Evolutionary conservation across 2,113 vertebrate genomes (phyloP).

Genomic region (Charadrius vociferus): DNA sequence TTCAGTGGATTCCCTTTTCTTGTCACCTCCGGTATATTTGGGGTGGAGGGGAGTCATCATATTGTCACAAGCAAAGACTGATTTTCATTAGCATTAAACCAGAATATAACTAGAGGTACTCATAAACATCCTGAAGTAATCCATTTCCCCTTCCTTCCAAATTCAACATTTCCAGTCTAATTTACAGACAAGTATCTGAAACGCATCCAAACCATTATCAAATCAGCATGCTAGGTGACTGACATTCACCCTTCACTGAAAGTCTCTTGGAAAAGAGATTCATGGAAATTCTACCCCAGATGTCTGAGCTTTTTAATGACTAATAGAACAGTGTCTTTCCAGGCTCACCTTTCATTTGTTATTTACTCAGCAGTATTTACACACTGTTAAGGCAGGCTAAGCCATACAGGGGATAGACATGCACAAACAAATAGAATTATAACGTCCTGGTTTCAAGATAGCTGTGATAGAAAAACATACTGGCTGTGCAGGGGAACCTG

Average conservation of each 20-base stretch:
- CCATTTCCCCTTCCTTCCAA: not conserved
- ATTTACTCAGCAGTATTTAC: conserved; percentile 54
- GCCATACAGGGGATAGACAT: not conserved
- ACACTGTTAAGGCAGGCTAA: conserved; percentile 27
- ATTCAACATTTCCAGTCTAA: conserved; percentile 14
- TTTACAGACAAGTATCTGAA: conserved; percentile 30
- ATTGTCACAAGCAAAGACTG: not conserved
- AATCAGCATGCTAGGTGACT: not conserved
- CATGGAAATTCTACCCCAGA: conserved; percentile 1
- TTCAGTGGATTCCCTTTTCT: not conserved
- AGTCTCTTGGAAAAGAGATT: not conserved
- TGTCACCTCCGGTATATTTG: not conserved
- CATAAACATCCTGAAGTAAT: not conserved
- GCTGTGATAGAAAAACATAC: not conserved
- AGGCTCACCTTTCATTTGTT: conserved; percentile 54
- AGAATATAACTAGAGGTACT: not conserved
- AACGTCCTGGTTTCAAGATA: not conserved
- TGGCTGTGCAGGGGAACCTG: not conserved
- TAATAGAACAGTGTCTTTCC: conserved; percentile 14
- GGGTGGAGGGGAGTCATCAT: not conserved
- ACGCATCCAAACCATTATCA: conserved; percentile 28
- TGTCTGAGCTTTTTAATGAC: conserved; percentile 18
- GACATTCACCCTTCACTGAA: conserved; percentile 34
- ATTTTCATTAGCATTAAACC: not conserved
- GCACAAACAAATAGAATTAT: conserved; percentile 20